A percentile compares a stretch with the other conserved stretches of the same genome.
phyloP scores from a whole-genome alignment of 1,140 invertebrate genomes.

The Charaxes varanes region DNA sequence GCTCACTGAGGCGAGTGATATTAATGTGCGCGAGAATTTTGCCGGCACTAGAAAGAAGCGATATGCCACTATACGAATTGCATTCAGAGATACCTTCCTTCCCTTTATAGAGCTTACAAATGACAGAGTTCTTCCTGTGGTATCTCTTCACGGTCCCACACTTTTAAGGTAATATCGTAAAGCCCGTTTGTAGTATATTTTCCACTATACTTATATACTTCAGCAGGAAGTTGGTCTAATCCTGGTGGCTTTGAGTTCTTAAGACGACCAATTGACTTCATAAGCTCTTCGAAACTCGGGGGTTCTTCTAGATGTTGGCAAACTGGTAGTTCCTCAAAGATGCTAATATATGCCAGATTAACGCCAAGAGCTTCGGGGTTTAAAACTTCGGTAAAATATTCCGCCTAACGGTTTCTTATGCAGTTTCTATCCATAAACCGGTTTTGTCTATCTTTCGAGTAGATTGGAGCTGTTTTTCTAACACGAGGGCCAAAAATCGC shows the following conservation, averaged over 20 bases:
- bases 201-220: slow-evolving; percentile 17
- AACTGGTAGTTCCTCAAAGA: slow-evolving; percentile 5
- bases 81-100: slow-evolving; percentile 22
- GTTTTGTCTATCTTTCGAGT: slow-evolving; percentile 4
- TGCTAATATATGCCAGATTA: slow-evolving; percentile 10
- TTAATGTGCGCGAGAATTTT: slow-evolving; percentile 23
- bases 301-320: slow-evolving; percentile 5
- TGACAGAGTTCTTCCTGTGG: slow-evolving; percentile 18
- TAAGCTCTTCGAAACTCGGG: slow-evolving; percentile 16
- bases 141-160: slow-evolving; percentile 17
- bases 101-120: slow-evolving; percentile 23
- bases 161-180: slow-evolving; percentile 9
- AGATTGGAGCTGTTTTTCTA: slow-evolving; percentile 16
- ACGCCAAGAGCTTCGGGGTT: slow-evolving; percentile 11
- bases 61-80: slow-evolving; percentile 22
- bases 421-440: slow-evolving; percentile 8
- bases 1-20: slow-evolving; percentile 12
- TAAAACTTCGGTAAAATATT: slow-evolving; percentile 20
- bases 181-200: slow-evolving; percentile 6
- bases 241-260: slow-evolving; percentile 19
- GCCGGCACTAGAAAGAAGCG: slow-evolving; percentile 19
- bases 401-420: slow-evolving; percentile 11
- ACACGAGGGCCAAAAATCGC: slow-evolving; percentile 11
- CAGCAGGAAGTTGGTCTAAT: slow-evolving; percentile 11
- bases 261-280: slow-evolving; percentile 4